Conservation (phyloP, 2,797 vertebrate genomes). For the Heterohyrax brucei region DNA sequence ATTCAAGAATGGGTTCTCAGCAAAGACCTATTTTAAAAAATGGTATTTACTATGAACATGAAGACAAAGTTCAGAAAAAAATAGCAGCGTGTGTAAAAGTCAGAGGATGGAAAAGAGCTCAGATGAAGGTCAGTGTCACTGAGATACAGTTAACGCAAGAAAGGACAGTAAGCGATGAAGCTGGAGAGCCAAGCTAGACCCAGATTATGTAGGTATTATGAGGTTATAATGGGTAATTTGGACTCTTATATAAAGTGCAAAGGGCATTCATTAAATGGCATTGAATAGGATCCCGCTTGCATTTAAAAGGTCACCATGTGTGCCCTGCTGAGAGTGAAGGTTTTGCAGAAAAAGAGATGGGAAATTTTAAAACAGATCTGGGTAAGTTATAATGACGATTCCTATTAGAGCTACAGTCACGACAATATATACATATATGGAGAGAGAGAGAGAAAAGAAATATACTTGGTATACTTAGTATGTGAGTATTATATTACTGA, state of each 20-base stretch:
- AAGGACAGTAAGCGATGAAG: neutral
- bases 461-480: neutral
- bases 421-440: too few species aligned
- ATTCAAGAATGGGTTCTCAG: constrained; percentile 10
- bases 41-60: constrained; percentile 19
- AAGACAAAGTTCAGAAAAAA: neutral
- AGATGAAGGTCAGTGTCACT: neutral
- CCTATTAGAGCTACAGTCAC: neutral
- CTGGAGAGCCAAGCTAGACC: neutral
- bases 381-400: neutral
- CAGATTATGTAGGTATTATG: neutral
- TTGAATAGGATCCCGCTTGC: neutral
- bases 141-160: neutral
- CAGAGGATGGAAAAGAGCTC: neutral
- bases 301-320: neutral
- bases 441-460: neutral
- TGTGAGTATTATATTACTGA: neutral
- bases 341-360: neutral
- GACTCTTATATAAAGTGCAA: too few species aligned
- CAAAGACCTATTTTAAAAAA: neutral
- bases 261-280: neutral
- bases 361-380: neutral
- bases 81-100: neutral
- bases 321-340: neutral
- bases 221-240: too few species aligned